A percentile compares a stretch with the other conserved stretches of the same genome.
Evolutionary conservation across 2,797 vertebrate species (phyloP).

Genomic region (Lophius americanus): DNA sequence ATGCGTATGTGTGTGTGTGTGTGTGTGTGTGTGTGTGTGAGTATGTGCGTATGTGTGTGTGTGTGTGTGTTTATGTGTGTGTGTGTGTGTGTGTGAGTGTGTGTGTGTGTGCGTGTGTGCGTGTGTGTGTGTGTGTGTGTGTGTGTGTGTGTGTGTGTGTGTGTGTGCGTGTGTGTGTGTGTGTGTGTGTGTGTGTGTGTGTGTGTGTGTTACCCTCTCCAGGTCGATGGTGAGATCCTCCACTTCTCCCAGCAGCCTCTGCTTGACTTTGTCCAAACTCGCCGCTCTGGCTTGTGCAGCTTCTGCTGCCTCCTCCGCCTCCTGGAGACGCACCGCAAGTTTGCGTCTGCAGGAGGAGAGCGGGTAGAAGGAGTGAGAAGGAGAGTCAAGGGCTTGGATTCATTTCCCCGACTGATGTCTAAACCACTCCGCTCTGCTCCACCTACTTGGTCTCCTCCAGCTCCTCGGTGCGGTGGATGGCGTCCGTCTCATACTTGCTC

Average conservation of each 20-base stretch:
- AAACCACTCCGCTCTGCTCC: background rate
- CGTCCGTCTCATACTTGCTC: slow-evolving; percentile 77
- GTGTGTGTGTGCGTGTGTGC: too few species aligned
- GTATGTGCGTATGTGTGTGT: too few species aligned
- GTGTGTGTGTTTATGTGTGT: too few species aligned
- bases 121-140: too few species aligned
- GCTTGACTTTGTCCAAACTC: slow-evolving; percentile 80
- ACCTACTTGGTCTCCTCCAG: slow-evolving; percentile 72
- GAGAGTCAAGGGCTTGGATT: too few species aligned
- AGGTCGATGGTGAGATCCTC: slow-evolving; percentile 80
- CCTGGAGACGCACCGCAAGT: slow-evolving; percentile 76
- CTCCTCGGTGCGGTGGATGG: slow-evolving; percentile 74
- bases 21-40: too few species aligned
- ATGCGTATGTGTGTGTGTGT: too few species aligned
- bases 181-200: background rate
- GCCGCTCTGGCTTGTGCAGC: slow-evolving; percentile 70
- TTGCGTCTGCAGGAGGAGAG: slow-evolving; percentile 66
- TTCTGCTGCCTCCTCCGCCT: slow-evolving; percentile 79
- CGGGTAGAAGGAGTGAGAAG: slow-evolving; percentile 18
- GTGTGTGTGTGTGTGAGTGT: too few species aligned
- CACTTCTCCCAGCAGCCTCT: slow-evolving; percentile 81
- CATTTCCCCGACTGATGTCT: too few species aligned
- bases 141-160: too few species aligned
- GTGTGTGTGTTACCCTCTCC: slow-evolving; percentile 68
- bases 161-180: too few species aligned